Evolutionary conservation across 2,113 vertebrate species (phyloP), one percentile per base, ranked within the genome.

Genomic region (Paratilapia polleni): DNA sequence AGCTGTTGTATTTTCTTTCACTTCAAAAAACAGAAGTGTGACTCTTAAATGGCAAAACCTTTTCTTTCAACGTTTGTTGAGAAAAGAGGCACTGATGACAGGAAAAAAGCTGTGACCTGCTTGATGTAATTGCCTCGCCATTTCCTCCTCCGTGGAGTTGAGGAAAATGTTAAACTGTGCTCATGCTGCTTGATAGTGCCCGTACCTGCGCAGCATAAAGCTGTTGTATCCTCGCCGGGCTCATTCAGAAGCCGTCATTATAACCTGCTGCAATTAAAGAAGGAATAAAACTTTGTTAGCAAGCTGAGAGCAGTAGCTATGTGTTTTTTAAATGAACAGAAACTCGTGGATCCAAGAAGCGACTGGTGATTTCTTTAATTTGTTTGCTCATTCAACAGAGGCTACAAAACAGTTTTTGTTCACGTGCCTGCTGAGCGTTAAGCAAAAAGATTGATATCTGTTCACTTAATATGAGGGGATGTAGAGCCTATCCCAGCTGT

Each of bases 101-200:
- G 3, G 54, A 9, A 75, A 85, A 91, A 84, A 3, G 10, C 82
- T 77, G 80, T 54, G 70, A 70, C 73, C 63, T 66, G 57, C 76
- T 54, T 56, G 28, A 62, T 82, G 76, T 90, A 88, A 93, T 92
- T 90, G 77, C 83, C n/a, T 82, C 2, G 2, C 64, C 70, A 77
- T 89, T 90, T 89, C 75, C 78, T 79, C 59, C 81, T 90, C 89
- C 60, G 19, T 4, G 5, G 83, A 88, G 58, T 89, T 57, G 20
- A 90, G 22, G 36, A 60, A 87, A 90, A 88, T 89, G 82, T 88
- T 82, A 84, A 88, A 91, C 89, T 82, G 80, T 13, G 56, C 84
- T 85, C 88, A 41, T 17, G 77, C 80, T 88, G 90, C 80, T 76
- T 81, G 84, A 87, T 78, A 57, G 80, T 61, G 17, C 17, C 28